Percentiles rank a stretch among this genome's conserved stretches.
Evolutionary conservation across 2,113 vertebrate genomes (phyloP).

Genomic region (Cololabis saira): DNA sequence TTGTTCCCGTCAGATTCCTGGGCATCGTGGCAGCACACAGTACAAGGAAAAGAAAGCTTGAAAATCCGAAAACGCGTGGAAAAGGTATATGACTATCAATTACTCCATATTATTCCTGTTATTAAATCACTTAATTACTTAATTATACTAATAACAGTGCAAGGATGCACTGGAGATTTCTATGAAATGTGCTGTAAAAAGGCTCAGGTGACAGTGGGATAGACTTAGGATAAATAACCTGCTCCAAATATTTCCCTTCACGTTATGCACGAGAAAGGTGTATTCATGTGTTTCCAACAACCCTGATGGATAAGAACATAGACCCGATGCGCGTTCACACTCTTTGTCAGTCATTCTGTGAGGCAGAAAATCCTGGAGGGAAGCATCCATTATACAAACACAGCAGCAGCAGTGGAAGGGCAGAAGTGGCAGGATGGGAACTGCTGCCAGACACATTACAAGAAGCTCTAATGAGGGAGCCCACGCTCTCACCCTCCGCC

Average conservation of each 20-base stretch:
- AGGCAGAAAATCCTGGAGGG: slow-evolving; percentile 57
- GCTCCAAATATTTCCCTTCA: slow-evolving; percentile 48
- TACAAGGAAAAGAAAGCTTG: no score
- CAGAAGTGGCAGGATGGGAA: slow-evolving; percentile 78
- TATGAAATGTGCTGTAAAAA: slow-evolving; percentile 40
- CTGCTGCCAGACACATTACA: slow-evolving; percentile 81
- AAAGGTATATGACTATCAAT: no score
- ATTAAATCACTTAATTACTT: no score
- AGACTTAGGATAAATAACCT: slow-evolving; percentile 59
- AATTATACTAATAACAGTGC: slow-evolving; percentile 8
- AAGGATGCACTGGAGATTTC: slow-evolving; percentile 27
- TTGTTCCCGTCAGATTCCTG: no score
- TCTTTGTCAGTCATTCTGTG: slow-evolving; percentile 63
- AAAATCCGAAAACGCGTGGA: no score
- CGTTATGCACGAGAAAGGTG: slow-evolving; percentile 40
- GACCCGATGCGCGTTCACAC: slow-evolving; percentile 49
- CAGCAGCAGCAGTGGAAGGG: slow-evolving; percentile 71
- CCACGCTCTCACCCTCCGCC: slow-evolving; percentile 54
- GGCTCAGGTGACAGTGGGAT: not conserved
- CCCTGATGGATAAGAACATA: slow-evolving; percentile 58
- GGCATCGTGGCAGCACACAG: no score
- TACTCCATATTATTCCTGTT: no score
- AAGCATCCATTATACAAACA: slow-evolving; percentile 76
- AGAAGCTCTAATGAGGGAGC: slow-evolving; percentile 80
- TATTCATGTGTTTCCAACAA: slow-evolving; percentile 49